Evolutionary conservation across 2,797 vertebrate genomes (phyloP).

Genomic region (Brachyrhaphis roseni): DNA sequence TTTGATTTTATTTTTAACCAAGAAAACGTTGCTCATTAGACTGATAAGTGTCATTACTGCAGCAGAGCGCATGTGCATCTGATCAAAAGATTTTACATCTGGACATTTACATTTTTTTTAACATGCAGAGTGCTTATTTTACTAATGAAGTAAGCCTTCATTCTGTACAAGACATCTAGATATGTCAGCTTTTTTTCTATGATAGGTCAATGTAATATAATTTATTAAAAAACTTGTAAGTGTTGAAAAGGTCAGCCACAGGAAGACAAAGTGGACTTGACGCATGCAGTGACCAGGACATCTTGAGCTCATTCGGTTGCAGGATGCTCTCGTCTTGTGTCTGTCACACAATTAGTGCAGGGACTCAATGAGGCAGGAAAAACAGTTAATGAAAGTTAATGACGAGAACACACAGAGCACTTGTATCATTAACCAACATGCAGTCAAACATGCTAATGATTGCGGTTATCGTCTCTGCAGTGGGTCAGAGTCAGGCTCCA

Average conservation of each 20-base stretch:
- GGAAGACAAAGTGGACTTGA: conserved; percentile 26
- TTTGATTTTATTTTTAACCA: conserved; percentile 7
- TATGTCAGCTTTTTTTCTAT: background rate
- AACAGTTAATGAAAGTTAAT: conserved; percentile 79
- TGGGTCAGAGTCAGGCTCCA: conserved; percentile 41
- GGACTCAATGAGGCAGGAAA: conserved; percentile 71
- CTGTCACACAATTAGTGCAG: conserved; percentile 64
- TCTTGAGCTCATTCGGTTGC: conserved; percentile 25
- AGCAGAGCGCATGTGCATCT: conserved; percentile 12
- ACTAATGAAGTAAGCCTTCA: background rate
- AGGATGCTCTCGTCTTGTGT: conserved; percentile 65
- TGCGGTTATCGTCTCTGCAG: conserved; percentile 47
- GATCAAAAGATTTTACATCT: conserved; percentile 36
- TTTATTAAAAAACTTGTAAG: conserved; percentile 6
- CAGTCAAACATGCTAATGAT: conserved; percentile 73
- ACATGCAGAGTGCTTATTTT: conserved; percentile 5
- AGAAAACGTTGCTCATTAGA: conserved; percentile 15
- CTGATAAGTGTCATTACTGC: conserved; percentile 11
- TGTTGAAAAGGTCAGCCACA: conserved; percentile 20
- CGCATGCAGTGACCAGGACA: conserved; percentile 40
- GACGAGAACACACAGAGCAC: conserved; percentile 70
- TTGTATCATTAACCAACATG: conserved; percentile 78
- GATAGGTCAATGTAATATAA: background rate
- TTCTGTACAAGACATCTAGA: background rate
- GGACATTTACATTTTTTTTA: conserved; percentile 6